Evolutionary conservation across 2,888 invertebrate species (phyloP), one percentile per base, ranked within the genome.

Genomic region (Polylopha cassiicola): DNA sequence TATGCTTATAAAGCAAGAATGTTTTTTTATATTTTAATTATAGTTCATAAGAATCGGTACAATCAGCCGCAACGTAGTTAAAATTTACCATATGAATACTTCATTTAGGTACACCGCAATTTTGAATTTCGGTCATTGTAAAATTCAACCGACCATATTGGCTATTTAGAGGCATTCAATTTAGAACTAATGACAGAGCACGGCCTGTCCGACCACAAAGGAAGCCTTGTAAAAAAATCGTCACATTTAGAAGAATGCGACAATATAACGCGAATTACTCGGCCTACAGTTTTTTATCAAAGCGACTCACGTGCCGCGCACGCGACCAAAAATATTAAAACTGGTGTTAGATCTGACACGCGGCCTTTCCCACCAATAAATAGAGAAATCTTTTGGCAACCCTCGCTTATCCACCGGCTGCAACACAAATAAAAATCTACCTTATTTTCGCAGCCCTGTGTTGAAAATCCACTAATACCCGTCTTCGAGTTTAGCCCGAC

Each of bases 331-430:
- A 82, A 84, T 84, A 84, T 84, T 85, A 84, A 81, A 84, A 81
- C 80, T 82, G 79, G 85, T 85, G 85, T 85, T 80, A 84, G 80
- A 80, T 59, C 66, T 80, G 82, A 85, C 85, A 85, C 85, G 84
- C 78, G 84, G 71, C 78, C 69, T 69, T 84, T 82, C 84, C 84
- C 84, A 81, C 85, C 82, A 81, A 84, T 82, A 82, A 84, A 84
- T 81, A 78, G 76, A 68, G 66, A 74, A 75, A 58, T 60, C 56
- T 54, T 67, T 62, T 71, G 71, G 63, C 74, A 78, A 67, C 74
- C 78, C 73, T 77, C 64, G 61, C 62, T 51, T 55, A 31, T 49
- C 43, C 53, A 54, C 46, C 45, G 43, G 39, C 38, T 27, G 29
- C 13, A 11, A 15, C 14, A 5, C 9, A 3, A 4, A 4, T 50